Conservation (phyloP, 2,888 invertebrate species). For the Catocala fraxini region DNA sequence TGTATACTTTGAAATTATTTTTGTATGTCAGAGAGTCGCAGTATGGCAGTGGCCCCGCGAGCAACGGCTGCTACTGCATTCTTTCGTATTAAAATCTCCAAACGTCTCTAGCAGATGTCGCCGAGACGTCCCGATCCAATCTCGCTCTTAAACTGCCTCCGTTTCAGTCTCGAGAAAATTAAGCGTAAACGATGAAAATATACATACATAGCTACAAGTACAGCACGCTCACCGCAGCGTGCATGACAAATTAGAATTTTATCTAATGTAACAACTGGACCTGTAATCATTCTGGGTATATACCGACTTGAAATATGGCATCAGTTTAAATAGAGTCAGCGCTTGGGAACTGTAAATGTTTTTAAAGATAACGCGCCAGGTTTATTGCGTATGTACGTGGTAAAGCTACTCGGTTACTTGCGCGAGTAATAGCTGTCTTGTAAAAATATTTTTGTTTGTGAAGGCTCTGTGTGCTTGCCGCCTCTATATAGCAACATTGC, state of each 20-base stretch:
- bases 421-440: constrained; percentile 27
- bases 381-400: constrained; percentile 38
- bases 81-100: constrained; percentile 70
- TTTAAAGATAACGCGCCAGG: constrained; percentile 42
- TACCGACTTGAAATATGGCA: constrained; percentile 36
- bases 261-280: constrained; percentile 47
- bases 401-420: constrained; percentile 25
- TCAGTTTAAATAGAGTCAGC: constrained; percentile 44
- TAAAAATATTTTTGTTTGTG: constrained; percentile 44
- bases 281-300: constrained; percentile 40
- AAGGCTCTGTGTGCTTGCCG: constrained; percentile 18
- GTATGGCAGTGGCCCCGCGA: constrained; percentile 21
- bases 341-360: constrained; percentile 46
- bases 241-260: constrained; percentile 60
- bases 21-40: constrained; percentile 14
- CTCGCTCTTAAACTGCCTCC: constrained; percentile 63
- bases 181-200: constrained; percentile 55
- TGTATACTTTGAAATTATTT: constrained; percentile 7
- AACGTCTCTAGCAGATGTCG: constrained; percentile 68
- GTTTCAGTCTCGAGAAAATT: constrained; percentile 64
- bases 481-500: constrained; percentile 25
- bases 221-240: constrained; percentile 17
- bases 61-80: constrained; percentile 51
- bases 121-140: constrained; percentile 62
- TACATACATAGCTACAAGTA: constrained; percentile 33